Conservation (phyloP, 2,113 vertebrate genomes). For the Promerops cafer region DNA sequence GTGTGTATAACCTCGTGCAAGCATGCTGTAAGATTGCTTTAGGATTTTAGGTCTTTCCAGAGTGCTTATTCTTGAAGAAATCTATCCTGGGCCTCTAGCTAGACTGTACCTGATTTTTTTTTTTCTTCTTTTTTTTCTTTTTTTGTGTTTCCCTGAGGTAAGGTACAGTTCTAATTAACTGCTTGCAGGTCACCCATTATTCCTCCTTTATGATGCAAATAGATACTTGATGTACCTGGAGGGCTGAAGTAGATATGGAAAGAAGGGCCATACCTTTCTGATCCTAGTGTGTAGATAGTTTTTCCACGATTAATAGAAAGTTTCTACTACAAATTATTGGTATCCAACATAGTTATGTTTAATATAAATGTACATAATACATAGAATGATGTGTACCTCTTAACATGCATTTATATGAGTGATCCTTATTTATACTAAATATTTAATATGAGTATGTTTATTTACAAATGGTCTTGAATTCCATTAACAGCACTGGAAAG, state of each 20-base stretch:
- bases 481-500: neutral
- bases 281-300: neutral
- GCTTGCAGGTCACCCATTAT: neutral
- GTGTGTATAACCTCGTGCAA: neutral
- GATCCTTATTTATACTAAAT: neutral
- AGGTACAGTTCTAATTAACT: neutral
- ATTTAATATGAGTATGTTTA: neutral
- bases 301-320: neutral
- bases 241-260: neutral
- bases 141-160: neutral
- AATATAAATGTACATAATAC: neutral
- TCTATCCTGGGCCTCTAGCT: accelerated
- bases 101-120: neutral
- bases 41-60: neutral
- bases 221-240: neutral
- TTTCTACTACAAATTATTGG: neutral
- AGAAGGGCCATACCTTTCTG: neutral
- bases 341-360: neutral
- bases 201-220: neutral
- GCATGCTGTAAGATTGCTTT: neutral
- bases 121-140: neutral
- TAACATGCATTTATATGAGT: neutral
- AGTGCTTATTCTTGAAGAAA: neutral
- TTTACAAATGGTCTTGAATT: neutral
- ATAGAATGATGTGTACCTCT: neutral